Base-by-base conservation (phyloP, 1,140 invertebrate species). In the Pachypsylla venusta region DNA sequence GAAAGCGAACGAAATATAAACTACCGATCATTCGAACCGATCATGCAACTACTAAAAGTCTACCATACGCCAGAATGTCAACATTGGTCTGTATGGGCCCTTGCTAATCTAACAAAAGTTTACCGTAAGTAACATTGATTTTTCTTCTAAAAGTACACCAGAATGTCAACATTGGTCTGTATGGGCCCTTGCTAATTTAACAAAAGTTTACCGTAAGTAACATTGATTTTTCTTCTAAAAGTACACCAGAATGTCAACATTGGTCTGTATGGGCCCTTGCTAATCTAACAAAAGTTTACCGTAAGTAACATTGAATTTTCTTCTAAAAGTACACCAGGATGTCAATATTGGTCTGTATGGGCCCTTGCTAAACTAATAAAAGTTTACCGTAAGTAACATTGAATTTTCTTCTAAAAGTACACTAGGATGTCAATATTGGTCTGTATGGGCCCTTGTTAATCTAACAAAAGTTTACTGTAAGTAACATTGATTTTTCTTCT, bases 211-310 rank as follows among this genome's bases (percentile, higher is more conserved):
- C 71, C 84, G 87, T 91, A 75, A 84, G 85, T 85, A 35, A 35
- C 2, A 25, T 59, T 35, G 10, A 56, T 28, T 56, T 56, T 56
- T 56, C 14, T 19, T 13, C n/a, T n/a, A n/a, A n/a, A n/a, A n/a
- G n/a, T n/a, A 93, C 89, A 2, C 85, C 88, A 0, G 82, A 90
- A 69, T 94, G 90, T 71, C 91, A 95, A 69, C 82, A 92, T 68
- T 97, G 93, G 93, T 91, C 93, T 1, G 84, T 89, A n/a, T 98
- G 94, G 94, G 95, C 93, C 4, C 75, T 98, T 35, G 92, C 93
- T 26, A 98, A 98, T 76, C 78, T 98, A 19, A 98, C 93, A 13
- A 82, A 81, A 65, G 89, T 96, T 42, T 91, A 91, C 71, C 84
- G 87, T 91, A 75, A 84, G 85, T 85, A 35, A 35, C 2, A 25